These are phyloP conservation scores for Aldrovandia affinis DNA, from an alignment of 2,797 vertebrate genomes.

Conservation along the genomic window DNA sequence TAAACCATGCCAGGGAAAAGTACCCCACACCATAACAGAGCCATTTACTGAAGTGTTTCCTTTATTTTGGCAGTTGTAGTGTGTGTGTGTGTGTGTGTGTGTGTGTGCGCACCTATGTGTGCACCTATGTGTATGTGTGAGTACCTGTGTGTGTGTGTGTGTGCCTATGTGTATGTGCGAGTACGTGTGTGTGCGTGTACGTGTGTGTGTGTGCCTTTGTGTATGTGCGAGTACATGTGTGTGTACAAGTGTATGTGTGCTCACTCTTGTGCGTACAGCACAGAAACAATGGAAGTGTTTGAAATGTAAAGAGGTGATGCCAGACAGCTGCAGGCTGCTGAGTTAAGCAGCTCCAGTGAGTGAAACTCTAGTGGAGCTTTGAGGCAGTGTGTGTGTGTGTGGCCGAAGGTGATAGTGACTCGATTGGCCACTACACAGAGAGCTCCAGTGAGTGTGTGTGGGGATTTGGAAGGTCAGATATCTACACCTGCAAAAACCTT, in stretches of 20 bases:
- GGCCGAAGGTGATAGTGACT: neutral
- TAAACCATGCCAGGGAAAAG: no score
- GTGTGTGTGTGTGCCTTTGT: no score
- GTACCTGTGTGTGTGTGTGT: neutral
- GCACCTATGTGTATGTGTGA: no score
- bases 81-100: no score
- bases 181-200: no score
- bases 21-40: no score
- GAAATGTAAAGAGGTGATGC: neutral
- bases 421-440: neutral
- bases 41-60: no score
- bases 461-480: conserved; percentile 1
- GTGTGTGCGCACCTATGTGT: no score
- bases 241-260: no score
- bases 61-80: no score
- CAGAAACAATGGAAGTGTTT: neutral
- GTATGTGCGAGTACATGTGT: no score
- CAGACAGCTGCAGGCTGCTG: neutral
- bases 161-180: no score
- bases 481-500: conserved; percentile 62
- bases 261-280: neutral
- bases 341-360: neutral
- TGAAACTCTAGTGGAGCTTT: neutral
- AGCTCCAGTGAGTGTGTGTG: neutral
- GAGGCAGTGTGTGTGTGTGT: neutral